Evolutionary conservation across 2,797 vertebrate genomes (phyloP), one percentile per base, ranked within the genome.

Genomic region (Muscicapa striata): DNA sequence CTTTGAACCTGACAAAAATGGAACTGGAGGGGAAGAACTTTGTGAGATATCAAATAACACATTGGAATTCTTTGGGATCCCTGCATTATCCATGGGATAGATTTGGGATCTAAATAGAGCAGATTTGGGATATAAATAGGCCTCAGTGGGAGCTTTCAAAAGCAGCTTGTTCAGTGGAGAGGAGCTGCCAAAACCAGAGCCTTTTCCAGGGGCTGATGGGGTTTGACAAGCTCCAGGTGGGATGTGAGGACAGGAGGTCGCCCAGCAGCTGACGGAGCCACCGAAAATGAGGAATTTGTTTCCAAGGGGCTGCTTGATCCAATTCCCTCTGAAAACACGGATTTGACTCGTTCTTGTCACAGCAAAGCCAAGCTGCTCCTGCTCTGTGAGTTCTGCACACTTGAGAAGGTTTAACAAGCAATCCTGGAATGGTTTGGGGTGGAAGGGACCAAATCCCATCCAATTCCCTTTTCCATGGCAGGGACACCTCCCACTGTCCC

Each of bases 201-300:
- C 55, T 87, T 82, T 84, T 40, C 89, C 70, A 76, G 84, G 89
- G 73, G 45, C 51, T 22, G 30, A 6, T 16, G 54, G 84, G 62
- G 32, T 84, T 74, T 84, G 81, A 89, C 62, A 84, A 32, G 81
- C 34, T 83, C 87, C 87, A 89, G 91, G 93, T 87, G 91, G 84
- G 91, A 64, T 57, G 55, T 1, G 15, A 61, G 81, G 84, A 11
- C 67, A 64, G 62, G 70, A 46, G 67, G 69, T 32, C 0, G 0
- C 69, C 61, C 52, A 12, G 85, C 74, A 94, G 84, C 89, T 89
- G 84, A 72, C 1, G 0, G 17, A 1, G 49, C 32, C 15, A 1
- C 69, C 9, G 0, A 8, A 15, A 10, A 48, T 3, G 38, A 57
- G 66, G 41, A 41, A 81, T 5, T 5, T 52, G 63, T 64, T 90